Evolutionary conservation across 2,888 invertebrate genomes (phyloP).

Genomic region (Chloroclystis v-ata): DNA sequence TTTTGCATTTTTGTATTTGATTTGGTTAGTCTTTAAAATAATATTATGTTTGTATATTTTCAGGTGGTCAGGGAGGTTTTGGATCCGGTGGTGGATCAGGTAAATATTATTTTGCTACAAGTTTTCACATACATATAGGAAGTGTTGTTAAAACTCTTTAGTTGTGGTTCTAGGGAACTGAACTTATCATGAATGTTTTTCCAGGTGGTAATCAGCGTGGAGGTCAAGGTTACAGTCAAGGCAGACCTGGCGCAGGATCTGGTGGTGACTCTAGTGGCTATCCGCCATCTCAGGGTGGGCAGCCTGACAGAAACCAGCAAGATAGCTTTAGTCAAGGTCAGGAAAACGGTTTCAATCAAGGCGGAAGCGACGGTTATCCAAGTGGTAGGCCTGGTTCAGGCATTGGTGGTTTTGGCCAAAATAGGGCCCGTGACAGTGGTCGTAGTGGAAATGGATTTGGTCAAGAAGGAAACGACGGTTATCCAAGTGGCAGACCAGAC

Average conservation of each 20-base stretch:
- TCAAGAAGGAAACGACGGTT: slow-evolving; percentile 9
- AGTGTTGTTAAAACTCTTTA: no score
- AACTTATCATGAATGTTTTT: no score
- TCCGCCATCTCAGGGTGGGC: slow-evolving; percentile 32
- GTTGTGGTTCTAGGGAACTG: no score
- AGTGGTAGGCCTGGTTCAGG: slow-evolving; percentile 30
- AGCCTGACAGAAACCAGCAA: slow-evolving; percentile 34
- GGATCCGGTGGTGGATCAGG: slow-evolving; percentile 51
- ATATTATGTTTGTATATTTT: slow-evolving; percentile 2
- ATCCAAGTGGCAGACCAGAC: slow-evolving; percentile 21
- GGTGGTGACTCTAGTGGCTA: slow-evolving; percentile 36
- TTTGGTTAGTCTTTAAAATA: not conserved
- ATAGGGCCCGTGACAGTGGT: slow-evolving; percentile 34
- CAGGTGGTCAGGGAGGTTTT: slow-evolving; percentile 23
- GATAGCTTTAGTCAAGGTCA: slow-evolving; percentile 28
- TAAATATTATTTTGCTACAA: slow-evolving; percentile 24
- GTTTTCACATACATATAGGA: no score
- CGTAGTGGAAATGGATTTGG: slow-evolving; percentile 20
- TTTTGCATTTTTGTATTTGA: slow-evolving; percentile 6
- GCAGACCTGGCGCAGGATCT: slow-evolving; percentile 31
- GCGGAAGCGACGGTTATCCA: slow-evolving; percentile 22
- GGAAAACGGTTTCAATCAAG: slow-evolving; percentile 30
- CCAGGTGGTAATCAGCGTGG: slow-evolving; percentile 34
- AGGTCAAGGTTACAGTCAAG: slow-evolving; percentile 44
- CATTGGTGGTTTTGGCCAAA: no score